These are phyloP conservation scores for Drosophila bipectinata DNA, from an alignment of 1,140 invertebrate species.

Conservation along the genomic window DNA sequence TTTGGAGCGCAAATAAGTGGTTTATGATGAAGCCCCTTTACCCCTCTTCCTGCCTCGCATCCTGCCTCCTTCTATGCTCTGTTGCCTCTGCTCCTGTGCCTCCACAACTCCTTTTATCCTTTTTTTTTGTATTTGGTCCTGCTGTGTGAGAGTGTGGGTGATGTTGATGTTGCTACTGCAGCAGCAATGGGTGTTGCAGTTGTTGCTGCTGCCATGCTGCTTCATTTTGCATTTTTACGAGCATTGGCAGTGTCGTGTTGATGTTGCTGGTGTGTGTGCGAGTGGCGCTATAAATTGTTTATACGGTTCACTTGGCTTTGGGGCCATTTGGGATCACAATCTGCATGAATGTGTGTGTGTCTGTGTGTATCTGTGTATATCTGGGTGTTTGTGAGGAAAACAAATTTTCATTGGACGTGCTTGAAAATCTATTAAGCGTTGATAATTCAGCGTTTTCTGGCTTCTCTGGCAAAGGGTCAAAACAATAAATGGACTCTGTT, in stretches of 20 bases:
- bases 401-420: constrained; percentile 72
- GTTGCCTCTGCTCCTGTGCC: background rate
- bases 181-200: constrained; percentile 3
- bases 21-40: constrained; percentile 69
- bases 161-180: constrained; percentile 3
- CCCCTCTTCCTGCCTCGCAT: background rate
- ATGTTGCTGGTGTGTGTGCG: constrained; percentile 45
- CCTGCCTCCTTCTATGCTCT: background rate
- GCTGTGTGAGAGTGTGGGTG: constrained; percentile 1
- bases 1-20: constrained; percentile 81
- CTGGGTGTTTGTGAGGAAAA: constrained; percentile 34
- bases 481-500: constrained; percentile 15
- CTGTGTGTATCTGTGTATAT: too few species aligned
- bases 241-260: constrained; percentile 51
- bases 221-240: constrained; percentile 80
- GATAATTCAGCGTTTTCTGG: constrained; percentile 68
- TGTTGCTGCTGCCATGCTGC: constrained; percentile 38
- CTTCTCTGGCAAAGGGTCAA: constrained; percentile 29
- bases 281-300: constrained; percentile 78
- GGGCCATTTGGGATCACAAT: constrained; percentile 76
- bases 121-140: background rate
- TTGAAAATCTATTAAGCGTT: constrained; percentile 77
- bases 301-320: constrained; percentile 80
- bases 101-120: background rate
- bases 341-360: background rate